phyloP scores from a whole-genome alignment of 2,888 invertebrate species.

The Chirona hameri region DNA sequence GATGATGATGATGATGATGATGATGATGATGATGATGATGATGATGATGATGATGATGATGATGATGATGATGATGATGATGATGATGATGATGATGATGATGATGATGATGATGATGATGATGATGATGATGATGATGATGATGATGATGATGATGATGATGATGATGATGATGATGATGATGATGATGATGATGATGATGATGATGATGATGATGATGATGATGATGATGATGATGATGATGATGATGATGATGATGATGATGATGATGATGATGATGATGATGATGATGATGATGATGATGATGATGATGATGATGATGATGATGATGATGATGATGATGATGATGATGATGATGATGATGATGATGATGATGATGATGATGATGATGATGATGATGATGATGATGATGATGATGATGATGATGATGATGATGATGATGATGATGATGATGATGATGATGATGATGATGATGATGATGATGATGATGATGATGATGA shows the following conservation, averaged over 20 bases:
- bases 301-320: background rate
- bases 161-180: conserved; percentile 2
- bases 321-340: background rate
- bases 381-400: conserved; percentile 8
- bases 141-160: background rate
- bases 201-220: background rate
- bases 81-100: background rate
- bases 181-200: background rate
- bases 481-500: background rate
- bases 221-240: background rate
- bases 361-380: background rate
- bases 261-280: background rate
- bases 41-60: background rate
- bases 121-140: background rate
- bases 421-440: background rate
- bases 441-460: background rate
- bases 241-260: background rate
- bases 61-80: background rate
- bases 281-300: background rate
- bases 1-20: background rate
- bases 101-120: background rate
- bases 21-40: background rate
- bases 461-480: background rate
- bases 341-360: background rate
- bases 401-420: background rate